A percentile compares a stretch with the other conserved stretches of the same genome.
phyloP scores from a whole-genome alignment of 1,140 invertebrate genomes.

The Bathynomus jamesi region DNA sequence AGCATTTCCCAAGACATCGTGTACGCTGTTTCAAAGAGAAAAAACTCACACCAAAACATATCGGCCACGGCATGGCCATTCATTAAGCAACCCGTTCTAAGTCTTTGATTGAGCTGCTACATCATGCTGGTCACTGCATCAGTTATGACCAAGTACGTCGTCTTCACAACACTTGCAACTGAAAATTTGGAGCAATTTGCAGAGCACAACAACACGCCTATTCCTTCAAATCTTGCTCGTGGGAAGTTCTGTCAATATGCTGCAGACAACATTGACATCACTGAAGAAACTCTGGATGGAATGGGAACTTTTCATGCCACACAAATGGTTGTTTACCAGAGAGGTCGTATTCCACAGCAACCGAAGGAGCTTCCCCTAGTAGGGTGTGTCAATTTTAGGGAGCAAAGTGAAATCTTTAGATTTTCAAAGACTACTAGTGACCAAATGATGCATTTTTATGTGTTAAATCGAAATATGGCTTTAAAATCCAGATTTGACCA shows the following conservation, averaged over 20 bases:
- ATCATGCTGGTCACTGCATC: background rate
- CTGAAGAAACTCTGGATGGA: slow-evolving; percentile 7
- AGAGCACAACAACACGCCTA: background rate
- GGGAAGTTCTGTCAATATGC: background rate
- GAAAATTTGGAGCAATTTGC: background rate
- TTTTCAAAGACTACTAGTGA: too few species aligned
- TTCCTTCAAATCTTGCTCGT: slow-evolving; percentile 1
- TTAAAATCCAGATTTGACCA: too few species aligned
- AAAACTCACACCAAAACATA: too few species aligned
- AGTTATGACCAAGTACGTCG: background rate
- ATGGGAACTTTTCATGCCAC: slow-evolving; percentile 9
- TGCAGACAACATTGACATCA: slow-evolving; percentile 12
- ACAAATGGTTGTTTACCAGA: slow-evolving; percentile 2
- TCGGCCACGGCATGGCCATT: too few species aligned
- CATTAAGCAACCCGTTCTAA: slow-evolving; percentile 6
- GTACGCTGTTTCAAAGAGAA: too few species aligned
- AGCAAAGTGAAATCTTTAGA: too few species aligned
- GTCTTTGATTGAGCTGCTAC: background rate
- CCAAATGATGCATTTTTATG: too few species aligned
- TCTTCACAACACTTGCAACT: background rate
- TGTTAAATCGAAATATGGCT: too few species aligned
- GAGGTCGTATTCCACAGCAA: background rate
- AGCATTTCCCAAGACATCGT: too few species aligned
- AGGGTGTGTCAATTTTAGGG: too few species aligned
- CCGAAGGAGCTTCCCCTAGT: background rate